Base-by-base conservation (phyloP, 2,113 vertebrate genomes). In the Ancistrus triradiatus region DNA sequence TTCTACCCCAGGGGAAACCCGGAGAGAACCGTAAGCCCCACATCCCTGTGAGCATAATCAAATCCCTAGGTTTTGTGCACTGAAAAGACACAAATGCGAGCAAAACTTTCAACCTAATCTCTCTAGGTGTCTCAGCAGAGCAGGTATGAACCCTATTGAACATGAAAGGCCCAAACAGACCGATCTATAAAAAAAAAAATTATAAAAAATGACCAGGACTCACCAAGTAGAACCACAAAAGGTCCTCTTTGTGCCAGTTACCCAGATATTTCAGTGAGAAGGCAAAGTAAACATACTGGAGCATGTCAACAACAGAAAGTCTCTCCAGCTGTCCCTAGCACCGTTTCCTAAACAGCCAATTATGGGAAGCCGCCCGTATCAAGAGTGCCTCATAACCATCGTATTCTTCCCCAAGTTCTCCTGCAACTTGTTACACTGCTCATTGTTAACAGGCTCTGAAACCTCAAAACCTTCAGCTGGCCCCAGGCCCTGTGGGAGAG, bases 71-170 rank as follows among this genome's bases (percentile, higher is more conserved):
- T 81, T 87, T 86, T 86, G 86, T 89, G 86, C 86, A 83, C 78
- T 79, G 81, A 85, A 85, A 85, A 82, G 81, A 85, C 80, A 80
- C 79, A 82, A 84, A 84, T 82, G 80, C 82, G 81, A 86, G 77
- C 77, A 84, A 84, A 77, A 75, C 74, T 78, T 84, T 64, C 73
- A 84, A 72, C 72, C 74, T 78, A 62, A 76, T 65, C 68, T 65
- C 33, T 68, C 25, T 63, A 64, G 72, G 78, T 81, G 69, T 78
- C 64, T 82, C 78, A 84, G 80, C 77, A 81, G 83, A 86, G 85
- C 83, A 71, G 78, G 83, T 86, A 89, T 89, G 88, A 89, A 89
- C 88, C 88, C 88, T 88, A 89, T 89, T 89, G 88, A 89, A 88
- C 81, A 80, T 73, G 66, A 74, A 68, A 81, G 69, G 80, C 85